Evolutionary conservation across 2,888 invertebrate genomes (phyloP), one percentile per base, ranked within the genome.

Genomic region (Xestia rhomboidea): DNA sequence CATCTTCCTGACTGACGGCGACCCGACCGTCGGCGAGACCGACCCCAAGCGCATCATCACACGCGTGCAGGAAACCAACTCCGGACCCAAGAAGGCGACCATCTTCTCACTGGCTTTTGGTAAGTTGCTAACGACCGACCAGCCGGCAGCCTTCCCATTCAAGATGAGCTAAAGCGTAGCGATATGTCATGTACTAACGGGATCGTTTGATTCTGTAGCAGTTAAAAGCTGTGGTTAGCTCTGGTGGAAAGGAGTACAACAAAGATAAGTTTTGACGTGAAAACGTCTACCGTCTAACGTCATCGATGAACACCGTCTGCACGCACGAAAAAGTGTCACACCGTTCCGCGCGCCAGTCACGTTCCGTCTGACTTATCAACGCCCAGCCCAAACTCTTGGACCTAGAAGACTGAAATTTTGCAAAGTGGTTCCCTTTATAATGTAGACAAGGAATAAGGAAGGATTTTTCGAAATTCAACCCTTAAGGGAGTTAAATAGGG

Each of bases 21-120:
- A 97, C 88, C 97, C 98, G 6, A 97, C 97, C 3, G 97, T 97
- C 1, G 97, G 97, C 10, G 96, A 97, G 88, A 97, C 97, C 8
- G 93, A 95, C 87, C 93, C 97, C 11, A 93, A 94, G 1, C 95
- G 95, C 83, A 97, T 98, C 88, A 95, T 97, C 76, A 95, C 93
- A 27, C 94, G 93, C 62, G 95, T 97, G 84, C 94, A 95, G 0
- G 97, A 97, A 89, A 93, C 95, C 81, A 97, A 97, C 91, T 92
- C 83, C 41, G 97, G 96, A 27, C 87, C 90, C 10, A 91, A 93
- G 85, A 96, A 96, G 85, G 95, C 97, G 34, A 94, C 97, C 11
- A 97, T 98, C 76, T 98, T 97, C 91, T 97, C 97, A 0, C 95
- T 98, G 64, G 98, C 98, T n/a, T 98, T 98, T 89, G 98, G 97